Conservation (phyloP, 2,888 invertebrate species). For the Cotesia congregata region DNA sequence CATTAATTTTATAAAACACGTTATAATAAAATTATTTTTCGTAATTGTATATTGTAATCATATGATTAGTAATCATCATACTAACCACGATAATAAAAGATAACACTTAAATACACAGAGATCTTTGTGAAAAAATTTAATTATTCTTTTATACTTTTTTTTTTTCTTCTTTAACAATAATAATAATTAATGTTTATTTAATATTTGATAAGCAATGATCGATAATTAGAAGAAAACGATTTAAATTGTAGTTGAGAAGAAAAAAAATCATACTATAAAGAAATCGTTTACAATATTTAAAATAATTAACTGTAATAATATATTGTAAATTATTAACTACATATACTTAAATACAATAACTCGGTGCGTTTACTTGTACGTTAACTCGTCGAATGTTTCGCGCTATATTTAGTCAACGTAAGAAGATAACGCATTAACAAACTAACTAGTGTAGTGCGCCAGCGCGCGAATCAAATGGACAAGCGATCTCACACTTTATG, state of each 20-base stretch:
- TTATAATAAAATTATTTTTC: neutral
- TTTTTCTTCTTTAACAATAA: neutral
- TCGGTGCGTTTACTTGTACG: slow-evolving; percentile 23
- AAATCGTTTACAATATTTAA: neutral
- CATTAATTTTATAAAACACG: neutral
- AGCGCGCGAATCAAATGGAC: slow-evolving; percentile 30
- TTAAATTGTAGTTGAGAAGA: neutral
- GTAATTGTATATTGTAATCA: neutral
- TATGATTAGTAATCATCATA: neutral
- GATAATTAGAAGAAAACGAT: neutral
- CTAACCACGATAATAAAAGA: neutral
- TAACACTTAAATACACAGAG: neutral
- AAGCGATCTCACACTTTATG: slow-evolving; percentile 22
- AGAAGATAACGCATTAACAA: slow-evolving; percentile 28
- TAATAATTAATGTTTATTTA: neutral
- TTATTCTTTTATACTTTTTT: neutral
- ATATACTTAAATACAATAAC: slow-evolving; percentile 20
- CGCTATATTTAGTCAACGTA: slow-evolving; percentile 33
- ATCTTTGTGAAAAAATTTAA: neutral
- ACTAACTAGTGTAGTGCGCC: slow-evolving; percentile 20
- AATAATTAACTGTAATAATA: neutral
- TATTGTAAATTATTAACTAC: neutral
- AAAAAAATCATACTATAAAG: neutral
- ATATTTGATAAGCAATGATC: neutral
- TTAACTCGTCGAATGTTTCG: slow-evolving; percentile 31